phyloP scores from a whole-genome alignment of 2,888 invertebrate genomes.

The Sinelater perroti region DNA sequence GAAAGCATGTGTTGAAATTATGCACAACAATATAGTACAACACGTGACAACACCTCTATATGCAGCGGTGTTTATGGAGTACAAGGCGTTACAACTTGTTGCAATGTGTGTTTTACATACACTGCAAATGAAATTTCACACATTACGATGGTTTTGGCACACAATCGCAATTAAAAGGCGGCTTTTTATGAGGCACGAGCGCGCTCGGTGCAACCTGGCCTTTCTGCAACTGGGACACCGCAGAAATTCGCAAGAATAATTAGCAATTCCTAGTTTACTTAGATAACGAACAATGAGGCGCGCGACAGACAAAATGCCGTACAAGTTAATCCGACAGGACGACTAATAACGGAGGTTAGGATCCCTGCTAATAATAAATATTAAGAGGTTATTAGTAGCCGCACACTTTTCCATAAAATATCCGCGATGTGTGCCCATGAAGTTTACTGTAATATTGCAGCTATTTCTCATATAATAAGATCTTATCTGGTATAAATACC shows the following conservation, averaged over 20 bases:
- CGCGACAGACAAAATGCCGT: no score
- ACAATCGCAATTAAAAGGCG: slow-evolving; percentile 4
- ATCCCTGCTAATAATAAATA: slow-evolving; percentile 21
- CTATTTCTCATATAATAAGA: slow-evolving; percentile 60
- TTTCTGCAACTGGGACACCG: no score
- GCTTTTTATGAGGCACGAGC: no score
- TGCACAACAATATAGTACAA: slow-evolving; percentile 37
- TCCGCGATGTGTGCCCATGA: slow-evolving; percentile 42
- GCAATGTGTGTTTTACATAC: slow-evolving; percentile 35
- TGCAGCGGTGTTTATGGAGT: slow-evolving; percentile 34
- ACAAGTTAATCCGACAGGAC: no score
- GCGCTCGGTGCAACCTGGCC: no score
- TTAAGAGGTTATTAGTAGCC: slow-evolving; percentile 32
- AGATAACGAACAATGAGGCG: no score
- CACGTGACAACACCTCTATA: slow-evolving; percentile 35
- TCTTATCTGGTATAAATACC: slow-evolving; percentile 60
- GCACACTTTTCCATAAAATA: slow-evolving; percentile 29
- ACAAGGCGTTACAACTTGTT: slow-evolving; percentile 36
- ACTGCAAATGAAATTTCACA: slow-evolving; percentile 25
- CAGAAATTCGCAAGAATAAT: no score
- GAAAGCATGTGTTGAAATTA: slow-evolving; percentile 37
- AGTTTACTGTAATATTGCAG: slow-evolving; percentile 57
- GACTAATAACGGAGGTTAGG: slow-evolving; percentile 5
- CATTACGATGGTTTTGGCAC: slow-evolving; percentile 27
- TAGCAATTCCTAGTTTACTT: no score